Conservation (phyloP, 2,888 invertebrate species). For the Glyphotaelius pellucidus region DNA sequence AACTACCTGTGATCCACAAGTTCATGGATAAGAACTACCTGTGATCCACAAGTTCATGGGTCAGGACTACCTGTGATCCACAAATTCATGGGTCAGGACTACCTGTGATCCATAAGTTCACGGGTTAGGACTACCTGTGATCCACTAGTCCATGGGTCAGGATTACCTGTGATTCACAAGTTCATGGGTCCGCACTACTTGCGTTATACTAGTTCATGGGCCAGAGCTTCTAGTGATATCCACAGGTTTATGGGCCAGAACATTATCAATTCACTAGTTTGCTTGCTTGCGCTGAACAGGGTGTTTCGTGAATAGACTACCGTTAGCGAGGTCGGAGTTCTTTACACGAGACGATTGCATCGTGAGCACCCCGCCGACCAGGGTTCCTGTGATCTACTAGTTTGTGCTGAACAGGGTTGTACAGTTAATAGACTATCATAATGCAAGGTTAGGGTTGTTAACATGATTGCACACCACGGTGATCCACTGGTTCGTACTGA, state of each 20-base stretch:
- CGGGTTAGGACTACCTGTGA: no score
- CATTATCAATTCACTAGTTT: no score
- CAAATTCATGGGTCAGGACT: no score
- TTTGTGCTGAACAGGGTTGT: slow-evolving; percentile 22
- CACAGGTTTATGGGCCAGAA: no score
- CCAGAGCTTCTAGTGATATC: no score
- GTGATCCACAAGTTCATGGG: background rate
- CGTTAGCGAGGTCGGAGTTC: background rate
- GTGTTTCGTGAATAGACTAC: background rate
- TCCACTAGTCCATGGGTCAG: no score
- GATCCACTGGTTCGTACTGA: no score
- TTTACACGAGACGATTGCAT: background rate
- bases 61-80: no score
- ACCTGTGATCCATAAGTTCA: no score
- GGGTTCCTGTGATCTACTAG: background rate
- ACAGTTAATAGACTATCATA: background rate
- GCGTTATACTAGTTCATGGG: background rate
- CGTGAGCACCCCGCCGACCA: background rate
- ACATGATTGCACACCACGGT: no score
- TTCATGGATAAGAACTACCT: background rate
- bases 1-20: background rate
- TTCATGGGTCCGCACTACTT: background rate
- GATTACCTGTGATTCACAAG: no score
- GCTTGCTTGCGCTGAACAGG: background rate
- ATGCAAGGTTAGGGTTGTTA: background rate